These are phyloP conservation scores for Octodonta nipae DNA, from an alignment of 2,888 invertebrate genomes.

Conservation along the genomic window DNA sequence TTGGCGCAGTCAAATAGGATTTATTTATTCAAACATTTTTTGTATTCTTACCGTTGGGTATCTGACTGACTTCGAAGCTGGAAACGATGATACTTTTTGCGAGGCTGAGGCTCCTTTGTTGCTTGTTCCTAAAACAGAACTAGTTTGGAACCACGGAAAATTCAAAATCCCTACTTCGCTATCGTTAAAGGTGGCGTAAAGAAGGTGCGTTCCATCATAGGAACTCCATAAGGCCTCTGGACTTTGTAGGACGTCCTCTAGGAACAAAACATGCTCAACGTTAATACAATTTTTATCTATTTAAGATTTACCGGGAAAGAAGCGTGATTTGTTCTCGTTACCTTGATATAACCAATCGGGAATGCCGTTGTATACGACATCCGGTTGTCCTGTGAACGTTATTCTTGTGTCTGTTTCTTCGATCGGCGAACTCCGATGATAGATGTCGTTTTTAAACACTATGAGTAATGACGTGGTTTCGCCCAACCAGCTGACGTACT, in stretches of 20 bases:
- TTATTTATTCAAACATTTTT: neutral
- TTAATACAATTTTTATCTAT: neutral
- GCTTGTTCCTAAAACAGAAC: constrained; percentile 47
- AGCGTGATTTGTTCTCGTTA: constrained; percentile 33
- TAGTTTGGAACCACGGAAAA: constrained; percentile 70
- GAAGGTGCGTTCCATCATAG: constrained; percentile 64
- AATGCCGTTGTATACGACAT: constrained; percentile 78
- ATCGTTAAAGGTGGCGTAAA: constrained; percentile 81
- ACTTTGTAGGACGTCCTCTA: constrained; percentile 77
- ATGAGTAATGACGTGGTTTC: constrained; percentile 63
- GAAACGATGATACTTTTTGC: constrained; percentile 46
- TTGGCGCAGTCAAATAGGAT: no score
- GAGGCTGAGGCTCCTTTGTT: no score
- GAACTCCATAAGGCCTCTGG: constrained; percentile 81
- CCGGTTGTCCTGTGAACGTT: constrained; percentile 65
- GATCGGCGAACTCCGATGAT: constrained; percentile 61
- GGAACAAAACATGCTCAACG: constrained; percentile 14
- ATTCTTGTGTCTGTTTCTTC: constrained; percentile 54
- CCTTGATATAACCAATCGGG: constrained; percentile 97
- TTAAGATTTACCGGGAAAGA: no score
- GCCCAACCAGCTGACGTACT: constrained; percentile 75
- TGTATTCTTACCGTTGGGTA: constrained; percentile 72
- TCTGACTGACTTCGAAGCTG: constrained; percentile 63
- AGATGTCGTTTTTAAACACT: constrained; percentile 80
- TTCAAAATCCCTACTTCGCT: constrained; percentile 60